Conservation (phyloP, 1,140 invertebrate species). For the Oryzaephilus surinamensis region DNA sequence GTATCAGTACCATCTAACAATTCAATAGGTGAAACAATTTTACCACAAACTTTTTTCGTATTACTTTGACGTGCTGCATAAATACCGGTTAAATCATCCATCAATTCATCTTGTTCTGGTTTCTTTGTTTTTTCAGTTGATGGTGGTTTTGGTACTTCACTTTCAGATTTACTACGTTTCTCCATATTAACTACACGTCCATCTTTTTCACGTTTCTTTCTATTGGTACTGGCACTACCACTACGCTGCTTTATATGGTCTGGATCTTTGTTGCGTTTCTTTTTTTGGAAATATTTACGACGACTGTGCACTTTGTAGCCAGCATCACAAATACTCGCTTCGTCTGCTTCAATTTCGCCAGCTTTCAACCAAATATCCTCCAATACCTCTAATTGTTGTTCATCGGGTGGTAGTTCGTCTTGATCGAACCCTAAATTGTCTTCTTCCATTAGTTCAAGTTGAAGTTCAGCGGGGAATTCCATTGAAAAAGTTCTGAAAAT, state of each 20-base stretch:
- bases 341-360: slow-evolving; percentile 56
- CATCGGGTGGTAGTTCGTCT: slow-evolving; percentile 47
- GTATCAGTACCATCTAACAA: slow-evolving; percentile 12
- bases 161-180: too few species aligned
- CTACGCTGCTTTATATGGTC: neutral
- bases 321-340: slow-evolving; percentile 43
- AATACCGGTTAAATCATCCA: slow-evolving; percentile 18
- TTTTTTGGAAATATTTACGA: slow-evolving; percentile 14
- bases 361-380: slow-evolving; percentile 76
- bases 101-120: neutral
- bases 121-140: neutral
- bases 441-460: slow-evolving; percentile 38
- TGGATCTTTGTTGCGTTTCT: slow-evolving; percentile 8
- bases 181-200: slow-evolving; percentile 7
- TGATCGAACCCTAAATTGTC: slow-evolving; percentile 40
- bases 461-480: slow-evolving; percentile 31
- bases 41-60: slow-evolving; percentile 29
- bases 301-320: slow-evolving; percentile 40
- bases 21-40: slow-evolving; percentile 25
- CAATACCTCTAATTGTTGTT: slow-evolving; percentile 61
- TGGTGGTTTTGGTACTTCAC: neutral
- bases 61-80: slow-evolving; percentile 21
- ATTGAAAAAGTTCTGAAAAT: slow-evolving; percentile 21
- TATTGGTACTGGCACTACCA: slow-evolving; percentile 1
- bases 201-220: slow-evolving; percentile 6